A percentile compares a stretch with the other conserved stretches of the same genome.
Evolutionary conservation across 2,797 vertebrate genomes (phyloP).

Genomic region (Garrulus glandarius): DNA sequence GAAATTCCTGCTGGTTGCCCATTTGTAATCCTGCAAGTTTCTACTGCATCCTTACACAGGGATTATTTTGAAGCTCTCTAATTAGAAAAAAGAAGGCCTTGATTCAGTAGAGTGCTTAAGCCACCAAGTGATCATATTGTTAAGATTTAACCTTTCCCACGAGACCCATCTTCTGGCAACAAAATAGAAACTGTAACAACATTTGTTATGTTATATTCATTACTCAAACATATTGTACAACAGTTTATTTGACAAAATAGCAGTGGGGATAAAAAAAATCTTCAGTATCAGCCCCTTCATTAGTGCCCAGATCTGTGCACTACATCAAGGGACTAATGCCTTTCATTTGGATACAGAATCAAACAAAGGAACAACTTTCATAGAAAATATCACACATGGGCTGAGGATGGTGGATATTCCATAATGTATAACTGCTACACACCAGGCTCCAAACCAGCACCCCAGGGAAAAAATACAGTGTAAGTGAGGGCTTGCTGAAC

Average conservation of each 20-base stretch:
- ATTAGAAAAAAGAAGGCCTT: not conserved
- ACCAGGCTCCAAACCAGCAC: not conserved
- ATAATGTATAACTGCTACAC: not conserved
- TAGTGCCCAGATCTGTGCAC: not conserved
- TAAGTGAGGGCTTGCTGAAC: not conserved
- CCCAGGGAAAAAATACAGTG: accelerated
- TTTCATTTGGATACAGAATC: not conserved
- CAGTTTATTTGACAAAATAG: not conserved
- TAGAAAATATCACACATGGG: not conserved
- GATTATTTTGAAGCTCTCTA: not conserved
- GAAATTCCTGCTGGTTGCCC: not conserved
- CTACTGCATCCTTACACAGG: not conserved
- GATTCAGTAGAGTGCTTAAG: not conserved
- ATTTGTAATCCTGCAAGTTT: not conserved
- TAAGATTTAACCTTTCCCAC: not conserved
- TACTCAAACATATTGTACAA: not conserved
- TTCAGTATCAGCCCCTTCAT: not conserved
- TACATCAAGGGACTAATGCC: not conserved
- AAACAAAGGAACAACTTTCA: not conserved
- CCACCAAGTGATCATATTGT: not conserved
- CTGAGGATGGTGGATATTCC: not conserved
- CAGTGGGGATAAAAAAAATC: not conserved
- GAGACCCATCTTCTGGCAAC: not conserved
- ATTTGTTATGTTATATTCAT: not conserved
- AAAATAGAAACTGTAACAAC: not conserved